A percentile compares a stretch with the other conserved stretches of the same genome.
These are phyloP conservation scores for Sweltsa coloradensis DNA, from an alignment of 1,140 invertebrate species.

Conservation along the genomic window DNA sequence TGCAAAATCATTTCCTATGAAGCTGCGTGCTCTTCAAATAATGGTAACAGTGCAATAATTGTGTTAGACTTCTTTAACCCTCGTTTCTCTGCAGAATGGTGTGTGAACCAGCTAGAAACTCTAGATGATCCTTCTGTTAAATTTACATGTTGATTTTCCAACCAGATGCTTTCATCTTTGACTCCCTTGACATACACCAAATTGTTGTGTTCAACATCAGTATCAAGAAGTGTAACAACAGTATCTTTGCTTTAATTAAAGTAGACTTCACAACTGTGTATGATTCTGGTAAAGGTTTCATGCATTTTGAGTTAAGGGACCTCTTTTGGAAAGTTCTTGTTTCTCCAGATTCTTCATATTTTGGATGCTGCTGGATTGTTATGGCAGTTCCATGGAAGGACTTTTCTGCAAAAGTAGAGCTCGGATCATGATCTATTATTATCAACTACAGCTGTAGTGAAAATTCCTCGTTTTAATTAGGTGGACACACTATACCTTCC, in stretches of 20 bases:
- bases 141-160: no score
- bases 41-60: slow-evolving; percentile 7
- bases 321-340: neutral
- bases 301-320: neutral
- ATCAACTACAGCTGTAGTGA: neutral
- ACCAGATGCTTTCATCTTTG: no score
- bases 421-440: slow-evolving; percentile 7
- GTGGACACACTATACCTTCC: no score
- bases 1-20: slow-evolving; percentile 12
- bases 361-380: slow-evolving; percentile 5
- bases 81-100: neutral
- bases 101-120: neutral
- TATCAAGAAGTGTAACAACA: no score
- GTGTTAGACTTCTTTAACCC: neutral
- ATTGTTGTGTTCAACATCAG: neutral
- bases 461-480: no score
- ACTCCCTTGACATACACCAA: neutral
- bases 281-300: neutral
- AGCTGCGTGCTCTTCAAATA: slow-evolving; percentile 12
- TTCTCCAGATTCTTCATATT: neutral
- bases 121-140: no score
- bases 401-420: neutral
- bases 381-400: slow-evolving; percentile 6
- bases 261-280: neutral
- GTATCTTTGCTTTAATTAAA: no score